Conservation (phyloP, 92 coral and sea anemone genomes). For the Paragorgia papillata region DNA sequence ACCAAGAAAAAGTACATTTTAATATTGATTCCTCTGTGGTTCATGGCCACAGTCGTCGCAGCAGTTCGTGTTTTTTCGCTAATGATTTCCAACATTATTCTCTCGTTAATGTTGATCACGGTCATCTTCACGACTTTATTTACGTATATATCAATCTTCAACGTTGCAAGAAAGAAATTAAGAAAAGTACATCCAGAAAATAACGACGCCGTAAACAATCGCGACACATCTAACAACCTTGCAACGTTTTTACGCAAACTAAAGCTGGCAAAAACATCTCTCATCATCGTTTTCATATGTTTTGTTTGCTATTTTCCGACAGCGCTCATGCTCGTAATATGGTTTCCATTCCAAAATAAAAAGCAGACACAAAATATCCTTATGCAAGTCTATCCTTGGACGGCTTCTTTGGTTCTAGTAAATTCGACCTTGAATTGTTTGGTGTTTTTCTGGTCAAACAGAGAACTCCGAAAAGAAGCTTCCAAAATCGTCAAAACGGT, state of each 20-base stretch:
- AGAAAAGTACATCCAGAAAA: too few relatives aligned
- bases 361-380: neutral
- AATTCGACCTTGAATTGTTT: slow-evolving; percentile 32
- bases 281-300: neutral
- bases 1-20: neutral
- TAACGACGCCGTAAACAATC: neutral
- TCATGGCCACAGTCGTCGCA: neutral
- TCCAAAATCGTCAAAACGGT: neutral
- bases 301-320: neutral
- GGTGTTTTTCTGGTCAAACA: slow-evolving; percentile 30
- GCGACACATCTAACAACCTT: neutral
- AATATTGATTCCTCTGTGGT: neutral
- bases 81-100: neutral
- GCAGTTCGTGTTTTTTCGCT: neutral
- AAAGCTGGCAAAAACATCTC: neutral
- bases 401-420: slow-evolving; percentile 14
- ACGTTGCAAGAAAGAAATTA: neutral
- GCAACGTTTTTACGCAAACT: neutral
- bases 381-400: slow-evolving; percentile 9
- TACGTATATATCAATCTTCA: neutral
- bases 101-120: neutral
- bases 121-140: neutral
- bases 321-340: neutral
- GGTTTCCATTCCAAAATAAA: neutral
- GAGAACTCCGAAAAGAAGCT: slow-evolving; percentile 23